A percentile compares a stretch with the other conserved stretches of the same genome.
These are phyloP conservation scores for Merodon equestris DNA, from an alignment of 2,888 invertebrate genomes.

Conservation along the genomic window DNA sequence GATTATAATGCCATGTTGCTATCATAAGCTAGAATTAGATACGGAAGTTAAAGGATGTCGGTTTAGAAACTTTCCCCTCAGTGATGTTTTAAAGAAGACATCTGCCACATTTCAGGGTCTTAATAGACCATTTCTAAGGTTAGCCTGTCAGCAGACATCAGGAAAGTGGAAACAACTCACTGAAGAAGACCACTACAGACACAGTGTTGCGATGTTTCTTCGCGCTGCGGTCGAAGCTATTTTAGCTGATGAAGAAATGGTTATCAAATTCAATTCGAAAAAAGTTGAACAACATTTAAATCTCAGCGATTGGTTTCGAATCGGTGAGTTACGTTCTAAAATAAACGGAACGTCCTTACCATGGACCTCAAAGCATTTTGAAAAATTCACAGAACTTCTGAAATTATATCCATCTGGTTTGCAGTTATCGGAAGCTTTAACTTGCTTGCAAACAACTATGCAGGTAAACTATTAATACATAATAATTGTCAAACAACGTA, in stretches of 20 bases:
- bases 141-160: conserved; percentile 86
- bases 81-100: conserved; percentile 79
- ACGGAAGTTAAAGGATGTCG: conserved; percentile 67
- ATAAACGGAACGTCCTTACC: conserved; percentile 42
- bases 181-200: conserved; percentile 77
- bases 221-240: conserved; percentile 84
- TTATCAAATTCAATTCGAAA: conserved; percentile 62
- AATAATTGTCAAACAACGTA: not conserved
- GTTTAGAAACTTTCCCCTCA: conserved; percentile 85
- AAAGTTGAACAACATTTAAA: conserved; percentile 10
- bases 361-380: conserved; percentile 71
- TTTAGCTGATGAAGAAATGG: conserved; percentile 78
- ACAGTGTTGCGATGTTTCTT: conserved; percentile 80
- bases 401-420: conserved; percentile 71
- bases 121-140: conserved; percentile 84
- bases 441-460: conserved; percentile 79
- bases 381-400: conserved; percentile 69
- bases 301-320: conserved; percentile 66
- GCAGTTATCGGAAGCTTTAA: conserved; percentile 76
- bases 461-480: conserved; percentile 78
- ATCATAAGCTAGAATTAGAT: conserved; percentile 83
- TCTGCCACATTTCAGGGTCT: conserved; percentile 74
- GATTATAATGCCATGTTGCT: conserved; percentile 88
- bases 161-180: conserved; percentile 80
- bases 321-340: conserved; percentile 71